These are phyloP conservation scores for Odobenus rosmarus DNA, from an alignment of 2,113 vertebrate genomes.

Conservation along the genomic window DNA sequence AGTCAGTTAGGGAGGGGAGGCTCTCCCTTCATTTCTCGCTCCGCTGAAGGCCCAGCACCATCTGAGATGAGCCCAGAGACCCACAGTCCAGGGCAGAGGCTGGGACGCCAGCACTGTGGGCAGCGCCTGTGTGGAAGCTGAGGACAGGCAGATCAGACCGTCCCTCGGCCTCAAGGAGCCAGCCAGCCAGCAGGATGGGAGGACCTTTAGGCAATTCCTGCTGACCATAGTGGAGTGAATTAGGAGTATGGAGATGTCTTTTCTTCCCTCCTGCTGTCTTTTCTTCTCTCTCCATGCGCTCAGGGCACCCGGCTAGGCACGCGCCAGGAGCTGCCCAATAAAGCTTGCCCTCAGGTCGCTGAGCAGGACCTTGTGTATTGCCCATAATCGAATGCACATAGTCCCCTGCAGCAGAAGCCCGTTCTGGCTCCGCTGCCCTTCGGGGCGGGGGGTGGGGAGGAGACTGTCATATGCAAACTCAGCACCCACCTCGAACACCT, in stretches of 20 bases:
- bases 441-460: no score
- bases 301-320: background rate
- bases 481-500: background rate
- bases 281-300: background rate
- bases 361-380: background rate
- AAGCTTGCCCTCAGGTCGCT: background rate
- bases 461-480: background rate
- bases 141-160: background rate
- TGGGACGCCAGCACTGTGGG: background rate
- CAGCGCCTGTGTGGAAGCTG: background rate
- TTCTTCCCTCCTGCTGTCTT: background rate
- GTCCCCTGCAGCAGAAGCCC: background rate
- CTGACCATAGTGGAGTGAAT: background rate
- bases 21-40: background rate
- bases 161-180: background rate
- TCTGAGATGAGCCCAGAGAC: background rate
- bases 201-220: background rate
- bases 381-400: background rate
- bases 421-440: background rate
- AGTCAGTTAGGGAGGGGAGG: background rate
- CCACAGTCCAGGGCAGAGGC: background rate
- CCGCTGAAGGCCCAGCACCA: background rate
- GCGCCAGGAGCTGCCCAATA: background rate
- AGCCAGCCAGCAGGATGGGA: background rate
- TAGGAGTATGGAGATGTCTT: background rate